Conservation (phyloP, 1,140 invertebrate genomes). For the Drosophila nigrodunni region DNA sequence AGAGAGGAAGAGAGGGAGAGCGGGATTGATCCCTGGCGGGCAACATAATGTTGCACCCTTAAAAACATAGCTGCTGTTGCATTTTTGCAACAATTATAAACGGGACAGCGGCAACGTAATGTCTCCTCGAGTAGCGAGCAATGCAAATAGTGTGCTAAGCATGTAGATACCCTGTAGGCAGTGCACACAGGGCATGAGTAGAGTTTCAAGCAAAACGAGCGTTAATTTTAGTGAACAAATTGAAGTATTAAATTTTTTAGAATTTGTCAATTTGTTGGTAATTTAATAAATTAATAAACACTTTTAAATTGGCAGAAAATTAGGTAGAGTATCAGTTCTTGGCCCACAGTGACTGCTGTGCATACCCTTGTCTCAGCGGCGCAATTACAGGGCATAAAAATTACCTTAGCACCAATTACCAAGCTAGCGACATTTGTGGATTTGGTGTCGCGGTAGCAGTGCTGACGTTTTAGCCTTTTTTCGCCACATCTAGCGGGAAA, state of each 20-base stretch:
- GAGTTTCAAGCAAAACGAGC: background rate
- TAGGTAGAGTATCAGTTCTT: no score
- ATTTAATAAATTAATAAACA: no score
- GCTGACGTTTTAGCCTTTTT: no score
- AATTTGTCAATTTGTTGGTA: no score
- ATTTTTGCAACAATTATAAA: conserved; percentile 48
- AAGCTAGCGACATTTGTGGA: conserved; percentile 54
- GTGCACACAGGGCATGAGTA: no score
- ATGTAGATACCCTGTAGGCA: conserved; percentile 22
- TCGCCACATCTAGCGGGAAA: no score
- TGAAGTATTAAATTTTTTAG: no score
- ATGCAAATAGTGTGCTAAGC: background rate
- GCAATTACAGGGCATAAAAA: conserved; percentile 20
- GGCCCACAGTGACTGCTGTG: background rate
- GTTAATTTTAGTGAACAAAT: background rate
- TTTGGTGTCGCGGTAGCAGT: conserved; percentile 11
- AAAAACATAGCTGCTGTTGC: conserved; percentile 26
- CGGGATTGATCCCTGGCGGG: conserved; percentile 27
- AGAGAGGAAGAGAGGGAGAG: background rate
- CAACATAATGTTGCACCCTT: conserved; percentile 39
- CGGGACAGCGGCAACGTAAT: conserved; percentile 32
- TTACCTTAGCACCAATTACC: conserved; percentile 25
- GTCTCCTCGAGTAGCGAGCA: conserved; percentile 15
- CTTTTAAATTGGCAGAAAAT: background rate
- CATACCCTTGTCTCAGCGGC: background rate